These are phyloP conservation scores for Sinella curviseta DNA, from an alignment of 1,140 invertebrate genomes.

Conservation along the genomic window DNA sequence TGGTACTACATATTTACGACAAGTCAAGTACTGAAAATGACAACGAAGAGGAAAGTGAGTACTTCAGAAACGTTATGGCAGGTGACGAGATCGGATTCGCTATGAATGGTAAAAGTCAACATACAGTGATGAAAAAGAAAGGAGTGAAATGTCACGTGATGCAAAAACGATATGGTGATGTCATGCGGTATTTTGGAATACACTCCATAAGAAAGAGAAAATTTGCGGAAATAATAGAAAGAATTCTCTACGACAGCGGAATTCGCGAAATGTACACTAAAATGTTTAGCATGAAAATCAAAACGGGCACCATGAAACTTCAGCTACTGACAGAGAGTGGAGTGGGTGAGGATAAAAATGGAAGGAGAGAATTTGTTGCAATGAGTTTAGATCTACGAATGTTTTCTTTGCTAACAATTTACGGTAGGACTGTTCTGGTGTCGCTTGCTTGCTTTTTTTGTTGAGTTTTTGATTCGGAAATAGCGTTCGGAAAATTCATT, in stretches of 20 bases:
- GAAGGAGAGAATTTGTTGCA: not conserved
- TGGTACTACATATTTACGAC: too few species aligned
- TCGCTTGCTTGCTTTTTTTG: too few species aligned
- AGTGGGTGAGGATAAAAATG: too few species aligned
- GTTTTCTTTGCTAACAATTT: not conserved
- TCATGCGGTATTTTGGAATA: not conserved
- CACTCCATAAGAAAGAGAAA: not conserved
- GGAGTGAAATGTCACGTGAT: not conserved
- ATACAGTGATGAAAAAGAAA: not conserved
- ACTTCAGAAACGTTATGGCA: not conserved
- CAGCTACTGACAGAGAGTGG: not conserved
- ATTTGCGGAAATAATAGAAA: not conserved
- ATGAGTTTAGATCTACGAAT: not conserved
- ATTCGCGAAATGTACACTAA: not conserved
- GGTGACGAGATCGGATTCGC: not conserved
- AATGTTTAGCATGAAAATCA: too few species aligned
- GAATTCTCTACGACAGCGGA: not conserved
- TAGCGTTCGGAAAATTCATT: too few species aligned
- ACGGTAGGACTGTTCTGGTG: too few species aligned
- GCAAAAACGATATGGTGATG: not conserved
- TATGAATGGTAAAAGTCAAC: not conserved
- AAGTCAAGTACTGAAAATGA: too few species aligned
- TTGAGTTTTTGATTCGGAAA: too few species aligned
- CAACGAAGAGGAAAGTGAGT: too few species aligned
- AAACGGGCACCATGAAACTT: not conserved